Evolutionary conservation across 2,113 vertebrate genomes (phyloP).

Genomic region (Zootoca vivipara): DNA sequence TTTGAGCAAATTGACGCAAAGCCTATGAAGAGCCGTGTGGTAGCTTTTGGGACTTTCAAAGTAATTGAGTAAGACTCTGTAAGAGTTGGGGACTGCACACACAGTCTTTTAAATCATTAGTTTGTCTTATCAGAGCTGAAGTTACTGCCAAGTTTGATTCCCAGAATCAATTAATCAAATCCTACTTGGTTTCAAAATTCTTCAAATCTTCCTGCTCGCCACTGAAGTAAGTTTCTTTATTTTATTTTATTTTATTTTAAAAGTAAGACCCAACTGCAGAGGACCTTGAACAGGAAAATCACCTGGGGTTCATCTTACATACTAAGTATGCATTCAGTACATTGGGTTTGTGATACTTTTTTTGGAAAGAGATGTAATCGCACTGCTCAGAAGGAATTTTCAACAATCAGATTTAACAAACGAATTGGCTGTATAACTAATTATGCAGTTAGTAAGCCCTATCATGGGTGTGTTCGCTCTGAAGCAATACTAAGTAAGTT

Average conservation of each 20-base stretch:
- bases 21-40: slow-evolving; percentile 39
- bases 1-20: slow-evolving; percentile 35
- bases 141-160: slow-evolving; percentile 33
- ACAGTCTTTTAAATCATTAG: background rate
- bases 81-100: slow-evolving; percentile 5
- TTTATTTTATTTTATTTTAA: too few relatives aligned
- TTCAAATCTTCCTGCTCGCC: background rate
- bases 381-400: background rate
- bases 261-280: background rate
- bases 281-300: background rate
- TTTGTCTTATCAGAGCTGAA: slow-evolving; percentile 32
- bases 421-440: background rate
- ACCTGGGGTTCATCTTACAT: fast-evolving
- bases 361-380: background rate
- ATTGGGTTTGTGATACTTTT: background rate
- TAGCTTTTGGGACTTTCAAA: slow-evolving; percentile 18
- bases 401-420: background rate
- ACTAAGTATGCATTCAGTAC: background rate
- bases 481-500: background rate
- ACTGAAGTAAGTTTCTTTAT: background rate
- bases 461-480: background rate
- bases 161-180: slow-evolving; percentile 36
- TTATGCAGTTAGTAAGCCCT: background rate
- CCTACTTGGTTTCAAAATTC: slow-evolving; percentile 20
- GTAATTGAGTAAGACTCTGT: slow-evolving; percentile 33